Evolutionary conservation across 2,113 vertebrate genomes (phyloP).

Genomic region (Channa maculata): DNA sequence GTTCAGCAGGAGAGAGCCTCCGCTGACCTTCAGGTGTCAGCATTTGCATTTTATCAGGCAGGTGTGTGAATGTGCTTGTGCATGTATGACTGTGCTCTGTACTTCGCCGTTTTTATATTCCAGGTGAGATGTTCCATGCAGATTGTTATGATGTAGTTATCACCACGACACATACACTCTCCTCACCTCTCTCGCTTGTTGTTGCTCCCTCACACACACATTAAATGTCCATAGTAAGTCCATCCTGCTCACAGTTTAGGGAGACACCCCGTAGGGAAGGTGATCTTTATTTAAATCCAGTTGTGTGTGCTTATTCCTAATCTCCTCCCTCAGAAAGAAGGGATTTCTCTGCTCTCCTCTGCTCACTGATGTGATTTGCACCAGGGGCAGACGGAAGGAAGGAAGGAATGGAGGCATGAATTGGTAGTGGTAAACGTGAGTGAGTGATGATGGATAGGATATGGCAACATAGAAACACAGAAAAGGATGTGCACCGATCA

Average conservation of each 20-base stretch:
- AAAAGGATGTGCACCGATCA: slow-evolving; percentile 45
- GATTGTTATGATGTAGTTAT: slow-evolving; percentile 66
- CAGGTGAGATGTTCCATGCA: slow-evolving; percentile 47
- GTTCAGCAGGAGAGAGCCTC: slow-evolving; percentile 41
- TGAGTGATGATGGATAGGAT: slow-evolving; percentile 62
- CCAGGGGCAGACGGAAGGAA: slow-evolving; percentile 30
- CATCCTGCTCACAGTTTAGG: slow-evolving; percentile 45
- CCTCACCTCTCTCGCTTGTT: not conserved
- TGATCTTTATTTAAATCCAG: slow-evolving; percentile 78
- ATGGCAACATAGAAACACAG: slow-evolving; percentile 56
- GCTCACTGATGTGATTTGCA: slow-evolving; percentile 70
- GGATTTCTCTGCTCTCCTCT: slow-evolving; percentile 52
- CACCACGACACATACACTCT: slow-evolving; percentile 35
- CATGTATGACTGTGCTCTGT: slow-evolving; percentile 37
- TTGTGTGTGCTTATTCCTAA: slow-evolving; percentile 69
- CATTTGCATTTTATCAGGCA: slow-evolving; percentile 71
- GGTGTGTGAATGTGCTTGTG: slow-evolving; percentile 25
- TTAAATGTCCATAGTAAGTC: slow-evolving; percentile 29
- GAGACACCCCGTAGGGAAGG: slow-evolving; percentile 57
- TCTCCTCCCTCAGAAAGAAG: slow-evolving; percentile 69
- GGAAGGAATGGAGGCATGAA: slow-evolving; percentile 30
- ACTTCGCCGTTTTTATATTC: slow-evolving; percentile 51
- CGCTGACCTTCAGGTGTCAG: slow-evolving; percentile 75
- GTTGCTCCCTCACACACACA: not conserved
- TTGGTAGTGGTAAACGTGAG: slow-evolving; percentile 49